phyloP scores from a whole-genome alignment of 1,140 invertebrate species.

The Eurytemora carolleeae region DNA sequence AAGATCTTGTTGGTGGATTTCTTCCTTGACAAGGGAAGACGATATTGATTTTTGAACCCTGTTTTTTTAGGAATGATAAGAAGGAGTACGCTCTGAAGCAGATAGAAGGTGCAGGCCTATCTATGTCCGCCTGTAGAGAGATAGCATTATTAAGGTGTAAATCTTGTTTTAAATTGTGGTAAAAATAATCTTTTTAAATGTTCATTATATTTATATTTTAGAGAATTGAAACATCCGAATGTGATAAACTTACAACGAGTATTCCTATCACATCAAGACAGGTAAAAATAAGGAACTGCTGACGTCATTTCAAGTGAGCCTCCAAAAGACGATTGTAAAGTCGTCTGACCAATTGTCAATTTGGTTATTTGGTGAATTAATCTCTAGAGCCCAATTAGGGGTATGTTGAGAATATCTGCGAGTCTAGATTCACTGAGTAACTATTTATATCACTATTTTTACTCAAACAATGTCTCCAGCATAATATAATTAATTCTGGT shows the following conservation, averaged over 20 bases:
- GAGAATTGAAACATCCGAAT: slow-evolving; percentile 94
- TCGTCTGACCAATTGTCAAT: too few species aligned
- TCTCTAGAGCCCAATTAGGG: too few species aligned
- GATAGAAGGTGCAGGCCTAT: slow-evolving; percentile 95
- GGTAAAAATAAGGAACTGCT: too few species aligned
- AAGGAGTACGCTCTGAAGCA: slow-evolving; percentile 92
- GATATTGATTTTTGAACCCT: slow-evolving; percentile 9
- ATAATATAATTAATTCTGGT: too few species aligned
- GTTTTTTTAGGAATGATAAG: slow-evolving; percentile 36
- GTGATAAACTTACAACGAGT: slow-evolving; percentile 93
- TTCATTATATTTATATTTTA: slow-evolving; percentile 49
- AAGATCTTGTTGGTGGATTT: too few species aligned
- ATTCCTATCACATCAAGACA: slow-evolving; percentile 88
- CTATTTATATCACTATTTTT: too few species aligned
- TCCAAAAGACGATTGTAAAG: too few species aligned
- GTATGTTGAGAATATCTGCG: too few species aligned
- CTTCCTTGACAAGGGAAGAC: background rate
- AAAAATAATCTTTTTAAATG: slow-evolving; percentile 6
- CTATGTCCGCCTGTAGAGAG: slow-evolving; percentile 98
- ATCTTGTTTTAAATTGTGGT: slow-evolving; percentile 1
- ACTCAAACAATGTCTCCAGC: too few species aligned
- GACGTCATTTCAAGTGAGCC: too few species aligned
- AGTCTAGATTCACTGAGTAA: too few species aligned
- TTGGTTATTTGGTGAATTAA: too few species aligned
- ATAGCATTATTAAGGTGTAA: slow-evolving; percentile 60